phyloP scores from a whole-genome alignment of 2,113 vertebrate species.

The Calyptommatus sinebrachiatus region DNA sequence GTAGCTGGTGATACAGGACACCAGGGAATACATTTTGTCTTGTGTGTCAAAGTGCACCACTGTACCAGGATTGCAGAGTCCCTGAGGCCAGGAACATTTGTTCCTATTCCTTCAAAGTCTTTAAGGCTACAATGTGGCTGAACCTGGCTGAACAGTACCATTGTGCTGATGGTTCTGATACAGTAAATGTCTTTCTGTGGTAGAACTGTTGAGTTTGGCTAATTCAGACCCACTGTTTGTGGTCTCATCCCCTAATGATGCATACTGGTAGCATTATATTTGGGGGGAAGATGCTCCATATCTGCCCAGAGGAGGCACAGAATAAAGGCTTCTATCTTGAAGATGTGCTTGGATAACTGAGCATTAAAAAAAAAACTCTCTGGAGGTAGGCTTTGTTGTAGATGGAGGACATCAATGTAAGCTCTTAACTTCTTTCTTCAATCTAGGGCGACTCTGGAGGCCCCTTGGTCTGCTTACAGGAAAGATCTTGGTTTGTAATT shows the following conservation, averaged over 20 bases:
- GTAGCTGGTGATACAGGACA: no score
- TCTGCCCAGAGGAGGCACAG: not conserved
- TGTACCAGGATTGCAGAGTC: no score
- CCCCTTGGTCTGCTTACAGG: conserved; percentile 32
- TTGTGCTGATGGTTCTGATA: no score
- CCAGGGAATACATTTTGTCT: no score
- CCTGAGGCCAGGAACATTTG: no score
- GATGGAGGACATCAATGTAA: no score
- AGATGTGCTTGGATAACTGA: not conserved
- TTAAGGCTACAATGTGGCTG: no score
- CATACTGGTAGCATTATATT: not conserved
- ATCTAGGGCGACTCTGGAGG: conserved; percentile 50
- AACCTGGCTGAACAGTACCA: no score
- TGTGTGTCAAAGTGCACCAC: no score
- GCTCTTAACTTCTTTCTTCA: not conserved
- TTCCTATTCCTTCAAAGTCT: no score
- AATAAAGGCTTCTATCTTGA: not conserved
- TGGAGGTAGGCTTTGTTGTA: not conserved
- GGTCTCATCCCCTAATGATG: not conserved
- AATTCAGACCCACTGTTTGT: no score
- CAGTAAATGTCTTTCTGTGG: no score
- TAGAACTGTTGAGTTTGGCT: not conserved
- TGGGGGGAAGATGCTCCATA: not conserved
- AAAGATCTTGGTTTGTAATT: conserved; percentile 21
- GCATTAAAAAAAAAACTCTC: not conserved